Percentiles rank a stretch among this genome's conserved stretches.
Evolutionary conservation across 2,113 vertebrate species (phyloP).

Genomic region (Morone saxatilis): DNA sequence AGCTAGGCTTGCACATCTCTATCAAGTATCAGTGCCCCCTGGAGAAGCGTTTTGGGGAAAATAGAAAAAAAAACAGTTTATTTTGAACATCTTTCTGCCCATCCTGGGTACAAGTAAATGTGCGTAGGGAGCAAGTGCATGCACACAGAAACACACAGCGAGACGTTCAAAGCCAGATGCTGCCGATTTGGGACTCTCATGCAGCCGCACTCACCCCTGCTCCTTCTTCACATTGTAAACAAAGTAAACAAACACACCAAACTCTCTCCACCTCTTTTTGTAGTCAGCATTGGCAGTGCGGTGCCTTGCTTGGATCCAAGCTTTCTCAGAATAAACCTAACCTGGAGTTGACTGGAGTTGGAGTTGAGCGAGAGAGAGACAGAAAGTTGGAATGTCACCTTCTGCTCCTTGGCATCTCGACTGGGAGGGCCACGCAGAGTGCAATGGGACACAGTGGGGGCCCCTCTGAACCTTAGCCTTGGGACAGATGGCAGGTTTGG

Average conservation of each 20-base stretch:
- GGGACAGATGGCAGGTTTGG: conserved; percentile 78
- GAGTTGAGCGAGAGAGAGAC: conserved; percentile 19
- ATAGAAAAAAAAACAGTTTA: conserved; percentile 39
- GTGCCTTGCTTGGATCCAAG: conserved; percentile 30
- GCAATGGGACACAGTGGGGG: conserved; percentile 56
- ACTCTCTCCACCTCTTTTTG: conserved; percentile 47
- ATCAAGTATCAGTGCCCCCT: conserved; percentile 59
- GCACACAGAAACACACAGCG: conserved; percentile 26
- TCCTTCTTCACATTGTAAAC: conserved; percentile 50
- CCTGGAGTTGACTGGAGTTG: conserved; percentile 43
- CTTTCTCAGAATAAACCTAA: conserved; percentile 51
- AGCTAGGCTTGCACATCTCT: conserved; percentile 60
- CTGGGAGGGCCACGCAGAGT: conserved; percentile 44
- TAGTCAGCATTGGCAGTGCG: conserved; percentile 29
- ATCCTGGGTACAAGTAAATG: conserved; percentile 49
- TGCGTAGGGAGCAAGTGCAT: conserved; percentile 28
- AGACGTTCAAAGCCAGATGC: conserved; percentile 67
- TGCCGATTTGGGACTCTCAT: conserved; percentile 50
- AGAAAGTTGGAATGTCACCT: conserved; percentile 79
- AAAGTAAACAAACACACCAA: conserved; percentile 65
- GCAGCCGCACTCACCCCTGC: conserved; percentile 47
- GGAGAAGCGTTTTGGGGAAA: conserved; percentile 50
- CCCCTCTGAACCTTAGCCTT: conserved; percentile 62
- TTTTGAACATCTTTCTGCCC: conserved; percentile 58
- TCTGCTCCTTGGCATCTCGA: conserved; percentile 62